phyloP scores from a whole-genome alignment of 2,797 vertebrate genomes.

The Lutjanus campechanus region DNA sequence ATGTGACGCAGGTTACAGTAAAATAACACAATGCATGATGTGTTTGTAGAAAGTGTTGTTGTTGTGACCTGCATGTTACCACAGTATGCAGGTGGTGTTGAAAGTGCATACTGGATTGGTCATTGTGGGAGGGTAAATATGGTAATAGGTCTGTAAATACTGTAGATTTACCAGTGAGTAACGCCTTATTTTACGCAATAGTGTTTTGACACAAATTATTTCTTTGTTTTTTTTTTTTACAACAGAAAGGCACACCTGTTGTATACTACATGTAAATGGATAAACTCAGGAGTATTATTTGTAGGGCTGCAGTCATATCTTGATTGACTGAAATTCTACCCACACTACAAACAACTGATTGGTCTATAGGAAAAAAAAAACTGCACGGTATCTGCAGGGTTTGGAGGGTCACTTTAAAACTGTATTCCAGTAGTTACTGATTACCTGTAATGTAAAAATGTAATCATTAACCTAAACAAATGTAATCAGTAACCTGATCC shows the following conservation, averaged over 20 bases:
- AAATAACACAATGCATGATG: background rate
- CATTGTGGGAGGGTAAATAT: background rate
- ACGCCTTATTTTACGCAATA: background rate
- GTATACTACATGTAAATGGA: background rate
- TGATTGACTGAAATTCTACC: too few species aligned
- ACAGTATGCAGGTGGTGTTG: background rate
- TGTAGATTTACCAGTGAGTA: background rate
- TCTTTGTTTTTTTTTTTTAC: background rate
- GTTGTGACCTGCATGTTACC: background rate
- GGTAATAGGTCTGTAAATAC: background rate
- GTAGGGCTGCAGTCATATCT: too few species aligned
- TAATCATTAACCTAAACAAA: too few species aligned
- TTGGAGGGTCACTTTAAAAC: too few species aligned
- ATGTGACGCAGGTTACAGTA: background rate
- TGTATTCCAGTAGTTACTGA: too few species aligned
- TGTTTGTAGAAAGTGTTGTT: background rate
- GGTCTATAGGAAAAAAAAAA: too few species aligned
- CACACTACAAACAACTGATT: background rate
- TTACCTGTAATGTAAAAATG: too few species aligned
- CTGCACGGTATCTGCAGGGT: too few species aligned
- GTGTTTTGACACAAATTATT: background rate
- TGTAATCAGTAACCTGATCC: too few species aligned
- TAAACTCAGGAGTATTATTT: background rate
- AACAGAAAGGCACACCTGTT: background rate
- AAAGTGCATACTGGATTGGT: background rate